These are phyloP conservation scores for Drosophila ochracea DNA, from an alignment of 2,888 invertebrate species.

Conservation along the genomic window DNA sequence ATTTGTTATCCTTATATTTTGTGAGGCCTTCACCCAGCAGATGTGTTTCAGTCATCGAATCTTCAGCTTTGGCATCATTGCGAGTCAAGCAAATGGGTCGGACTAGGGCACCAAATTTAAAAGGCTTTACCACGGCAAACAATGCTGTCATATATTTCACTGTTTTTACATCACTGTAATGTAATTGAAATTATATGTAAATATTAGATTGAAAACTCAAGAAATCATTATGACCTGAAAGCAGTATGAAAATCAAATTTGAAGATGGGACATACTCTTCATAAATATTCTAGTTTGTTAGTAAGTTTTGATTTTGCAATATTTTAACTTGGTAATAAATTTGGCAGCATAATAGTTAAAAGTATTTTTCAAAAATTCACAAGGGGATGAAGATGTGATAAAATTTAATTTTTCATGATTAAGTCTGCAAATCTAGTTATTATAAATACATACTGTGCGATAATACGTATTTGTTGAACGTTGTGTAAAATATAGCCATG, in stretches of 20 bases:
- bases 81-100: constrained; percentile 55
- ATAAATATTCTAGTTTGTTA: neutral
- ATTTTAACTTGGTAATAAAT: neutral
- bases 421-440: neutral
- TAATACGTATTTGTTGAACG: constrained; percentile 36
- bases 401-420: neutral
- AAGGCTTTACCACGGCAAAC: constrained; percentile 53
- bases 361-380: too few species aligned
- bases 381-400: neutral
- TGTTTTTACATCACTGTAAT: neutral
- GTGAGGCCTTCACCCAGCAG: neutral
- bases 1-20: fast-evolving
- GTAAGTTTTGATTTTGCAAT: neutral
- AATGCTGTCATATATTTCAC: constrained; percentile 21
- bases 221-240: neutral
- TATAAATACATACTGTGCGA: constrained; percentile 36
- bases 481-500: constrained; percentile 48
- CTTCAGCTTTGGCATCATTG: neutral
- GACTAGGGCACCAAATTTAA: constrained; percentile 39
- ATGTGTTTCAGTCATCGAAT: fast-evolving
- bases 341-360: neutral
- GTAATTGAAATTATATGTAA: neutral
- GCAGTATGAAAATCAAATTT: neutral
- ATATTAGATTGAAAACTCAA: neutral
- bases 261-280: neutral